Evolutionary conservation across 2,113 vertebrate species (phyloP).

Genomic region (Nannospalax galili): DNA sequence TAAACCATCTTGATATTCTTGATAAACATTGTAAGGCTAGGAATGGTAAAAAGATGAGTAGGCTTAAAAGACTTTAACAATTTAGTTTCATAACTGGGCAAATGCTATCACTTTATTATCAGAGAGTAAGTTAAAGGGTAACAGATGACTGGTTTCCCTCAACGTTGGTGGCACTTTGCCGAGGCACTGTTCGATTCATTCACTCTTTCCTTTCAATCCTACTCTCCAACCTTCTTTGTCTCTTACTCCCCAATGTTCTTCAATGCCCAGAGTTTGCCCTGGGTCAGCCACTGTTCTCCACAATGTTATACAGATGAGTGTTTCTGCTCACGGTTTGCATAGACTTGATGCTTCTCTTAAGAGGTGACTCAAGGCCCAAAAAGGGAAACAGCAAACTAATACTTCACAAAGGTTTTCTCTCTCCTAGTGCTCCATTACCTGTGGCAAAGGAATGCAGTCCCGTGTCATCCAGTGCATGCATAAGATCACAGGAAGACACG

Average conservation of each 20-base stretch:
- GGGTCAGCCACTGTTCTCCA: background rate
- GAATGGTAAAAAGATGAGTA: background rate
- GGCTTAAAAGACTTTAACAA: background rate
- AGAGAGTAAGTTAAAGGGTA: background rate
- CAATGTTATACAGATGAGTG: background rate
- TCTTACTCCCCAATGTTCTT: background rate
- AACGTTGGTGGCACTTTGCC: background rate
- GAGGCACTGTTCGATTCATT: background rate
- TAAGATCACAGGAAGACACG: constrained; percentile 96
- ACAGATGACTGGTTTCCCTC: background rate
- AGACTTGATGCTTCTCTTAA: background rate
- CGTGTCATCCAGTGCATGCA: constrained; percentile 99
- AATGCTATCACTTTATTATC: background rate
- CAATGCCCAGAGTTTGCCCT: background rate
- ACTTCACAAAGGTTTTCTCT: constrained; percentile 60
- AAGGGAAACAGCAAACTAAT: background rate
- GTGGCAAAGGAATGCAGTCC: constrained; percentile 96
- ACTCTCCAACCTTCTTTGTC: background rate
- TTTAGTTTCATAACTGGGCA: background rate
- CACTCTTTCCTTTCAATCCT: background rate
- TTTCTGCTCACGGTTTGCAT: background rate
- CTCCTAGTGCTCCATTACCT: constrained; percentile 95
- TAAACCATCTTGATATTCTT: background rate
- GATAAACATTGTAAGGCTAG: background rate
- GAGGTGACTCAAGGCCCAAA: background rate